A percentile compares a stretch with the other conserved stretches of the same genome.
These are phyloP conservation scores for Darevskia nairensis DNA, from an alignment of 2,797 vertebrate species.

Conservation along the genomic window DNA sequence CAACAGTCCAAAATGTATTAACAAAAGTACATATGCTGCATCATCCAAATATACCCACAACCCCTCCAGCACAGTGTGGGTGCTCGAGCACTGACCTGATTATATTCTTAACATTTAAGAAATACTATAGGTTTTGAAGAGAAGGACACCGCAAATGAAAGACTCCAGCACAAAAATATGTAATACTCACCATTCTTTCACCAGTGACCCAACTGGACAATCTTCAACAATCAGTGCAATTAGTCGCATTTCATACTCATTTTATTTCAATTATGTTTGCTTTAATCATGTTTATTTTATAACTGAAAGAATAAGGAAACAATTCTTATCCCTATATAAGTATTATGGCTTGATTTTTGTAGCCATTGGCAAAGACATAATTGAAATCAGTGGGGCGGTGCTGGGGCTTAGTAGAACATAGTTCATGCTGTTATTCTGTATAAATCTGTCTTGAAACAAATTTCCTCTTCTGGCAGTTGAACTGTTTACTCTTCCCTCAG, in stretches of 20 bases:
- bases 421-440: slow-evolving; percentile 63
- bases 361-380: slow-evolving; percentile 43
- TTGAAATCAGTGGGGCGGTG: slow-evolving; percentile 21
- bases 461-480: slow-evolving; percentile 66
- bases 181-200: slow-evolving; percentile 5
- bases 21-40: no score
- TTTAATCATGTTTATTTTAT: slow-evolving; percentile 39
- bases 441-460: slow-evolving; percentile 53
- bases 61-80: no score
- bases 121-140: background rate
- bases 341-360: slow-evolving; percentile 35
- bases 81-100: no score
- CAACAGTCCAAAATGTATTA: no score
- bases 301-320: slow-evolving; percentile 29
- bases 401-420: slow-evolving; percentile 25
- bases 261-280: slow-evolving; percentile 27
- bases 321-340: slow-evolving; percentile 29
- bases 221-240: background rate
- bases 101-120: background rate
- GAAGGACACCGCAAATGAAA: background rate
- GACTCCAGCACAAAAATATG: background rate
- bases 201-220: slow-evolving; percentile 1
- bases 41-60: no score
- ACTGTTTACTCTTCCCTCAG: slow-evolving; percentile 60
- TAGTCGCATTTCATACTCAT: slow-evolving; percentile 9